Base-by-base conservation (phyloP, 1,140 invertebrate species). In the Doryteuthis pealeii region DNA sequence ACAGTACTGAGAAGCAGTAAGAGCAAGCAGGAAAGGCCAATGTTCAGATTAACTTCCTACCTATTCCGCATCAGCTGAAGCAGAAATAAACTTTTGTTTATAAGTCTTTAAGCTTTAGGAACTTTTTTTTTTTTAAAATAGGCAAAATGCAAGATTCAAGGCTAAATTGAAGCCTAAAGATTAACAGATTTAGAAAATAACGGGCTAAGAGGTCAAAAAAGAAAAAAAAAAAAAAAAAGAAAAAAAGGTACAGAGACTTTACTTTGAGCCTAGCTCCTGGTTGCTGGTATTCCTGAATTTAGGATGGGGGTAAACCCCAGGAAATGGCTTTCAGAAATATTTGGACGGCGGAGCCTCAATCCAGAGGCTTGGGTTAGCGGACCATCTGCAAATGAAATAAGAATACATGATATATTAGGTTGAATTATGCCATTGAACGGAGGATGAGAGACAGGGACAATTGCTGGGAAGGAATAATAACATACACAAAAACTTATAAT, bases 271-370 rank as follows among this genome's bases (percentile, higher is more conserved):
- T 82, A 45, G 74, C 73, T 4, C 73, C 77, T 30, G 32, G 76
- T n/a, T 3, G 72, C 76, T 10, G 80, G 78, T 22, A 82, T 71
- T 33, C 79, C 81, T 6, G 82, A 76, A n/a, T 54, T 77, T 77
- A 18, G 68, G 73, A 45, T 76, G n/a, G 70, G 14, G 74, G 76
- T n/a, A 74, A 28, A n/a, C n/a, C n/a, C 72, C 74, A 18, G 77
- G 69, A 40, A n/a, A n/a, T n/a, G 78, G 79, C 67, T 78, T 75
- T n/a, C n/a, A 31, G 73, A 80, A 40, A 80, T 81, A n/a, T 74
- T 79, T 84, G 69, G 82, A 82, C n/a, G n/a, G n/a, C 4, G 84
- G 84, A 43, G 80, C 78, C 76, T 86, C 54, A 86, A 65, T 68
- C 84, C 84, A 18, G 83, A 79, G 18, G 84, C 67, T 79, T 72